Percentiles rank a stretch among this genome's conserved stretches.
phyloP scores from a whole-genome alignment of 1,140 invertebrate genomes.

The Cydia amplana region DNA sequence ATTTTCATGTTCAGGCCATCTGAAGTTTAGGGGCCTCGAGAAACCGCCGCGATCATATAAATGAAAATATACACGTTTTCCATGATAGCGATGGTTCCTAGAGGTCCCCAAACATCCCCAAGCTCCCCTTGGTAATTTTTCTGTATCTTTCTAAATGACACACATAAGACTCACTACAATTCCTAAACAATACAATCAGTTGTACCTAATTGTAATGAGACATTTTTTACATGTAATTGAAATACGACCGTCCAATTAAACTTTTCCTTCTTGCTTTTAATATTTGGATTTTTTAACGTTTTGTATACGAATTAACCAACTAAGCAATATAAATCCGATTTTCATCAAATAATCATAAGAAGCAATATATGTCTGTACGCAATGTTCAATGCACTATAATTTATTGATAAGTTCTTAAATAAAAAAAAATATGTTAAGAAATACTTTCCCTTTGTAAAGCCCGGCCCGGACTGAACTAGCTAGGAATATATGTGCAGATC shows the following conservation, averaged over 20 bases:
- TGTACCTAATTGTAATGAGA: not conserved
- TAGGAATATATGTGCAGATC: too few species aligned
- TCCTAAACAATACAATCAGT: too few species aligned
- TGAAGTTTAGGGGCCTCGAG: too few species aligned
- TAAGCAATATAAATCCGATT: constrained; percentile 20
- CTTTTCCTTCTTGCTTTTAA: not conserved
- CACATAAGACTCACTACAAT: too few species aligned
- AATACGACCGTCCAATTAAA: not conserved
- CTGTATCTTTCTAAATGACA: too few species aligned
- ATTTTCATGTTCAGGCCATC: too few species aligned
- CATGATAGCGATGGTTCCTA: too few species aligned
- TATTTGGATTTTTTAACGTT: not conserved
- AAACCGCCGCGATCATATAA: too few species aligned
- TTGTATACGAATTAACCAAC: constrained; percentile 23
- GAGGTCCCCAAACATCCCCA: too few species aligned
- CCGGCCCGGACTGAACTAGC: not conserved
- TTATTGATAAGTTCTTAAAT: not conserved
- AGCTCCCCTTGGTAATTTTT: too few species aligned
- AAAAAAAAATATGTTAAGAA: constrained; percentile 5
- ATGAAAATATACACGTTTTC: too few species aligned
- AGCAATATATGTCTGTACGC: constrained; percentile 23
- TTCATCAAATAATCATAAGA: constrained; percentile 20
- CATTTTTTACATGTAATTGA: not conserved
- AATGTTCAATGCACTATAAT: not conserved
- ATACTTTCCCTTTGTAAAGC: not conserved